Evolutionary conservation across 2,888 invertebrate species (phyloP).

Genomic region (Apamea epomidion): DNA sequence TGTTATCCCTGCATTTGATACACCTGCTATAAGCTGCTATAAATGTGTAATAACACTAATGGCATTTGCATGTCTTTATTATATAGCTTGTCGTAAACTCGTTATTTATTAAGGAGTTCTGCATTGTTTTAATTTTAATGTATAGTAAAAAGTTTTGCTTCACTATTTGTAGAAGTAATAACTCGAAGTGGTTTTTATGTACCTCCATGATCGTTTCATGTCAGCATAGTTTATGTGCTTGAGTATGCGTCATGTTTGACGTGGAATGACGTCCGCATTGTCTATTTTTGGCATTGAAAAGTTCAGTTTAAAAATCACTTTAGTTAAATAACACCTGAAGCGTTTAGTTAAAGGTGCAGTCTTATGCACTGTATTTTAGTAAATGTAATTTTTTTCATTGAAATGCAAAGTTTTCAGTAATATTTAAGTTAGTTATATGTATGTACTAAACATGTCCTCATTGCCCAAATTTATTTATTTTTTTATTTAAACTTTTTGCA

Average conservation of each 20-base stretch:
- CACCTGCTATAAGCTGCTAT: conserved; percentile 79
- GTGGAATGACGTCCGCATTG: conserved; percentile 21
- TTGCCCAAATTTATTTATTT: background rate
- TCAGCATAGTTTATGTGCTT: background rate
- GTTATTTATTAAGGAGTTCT: conserved; percentile 80
- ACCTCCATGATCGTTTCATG: conserved; percentile 8
- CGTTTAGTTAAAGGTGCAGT: background rate
- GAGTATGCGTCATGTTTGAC: conserved; percentile 36
- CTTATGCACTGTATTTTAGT: background rate
- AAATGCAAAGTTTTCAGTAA: background rate
- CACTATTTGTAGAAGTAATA: conserved; percentile 49
- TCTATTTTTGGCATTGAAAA: conserved; percentile 15
- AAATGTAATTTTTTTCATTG: background rate
- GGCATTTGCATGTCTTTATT: conserved; percentile 87
- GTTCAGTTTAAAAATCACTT: background rate
- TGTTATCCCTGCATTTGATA: conserved; percentile 77
- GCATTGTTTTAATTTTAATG: conserved; percentile 81
- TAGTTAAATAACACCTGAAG: background rate
- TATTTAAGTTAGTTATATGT: background rate
- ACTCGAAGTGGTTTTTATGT: conserved; percentile 43
- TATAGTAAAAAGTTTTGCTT: conserved; percentile 57
- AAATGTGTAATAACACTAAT: conserved; percentile 88
- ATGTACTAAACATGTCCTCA: background rate
- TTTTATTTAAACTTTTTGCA: background rate
- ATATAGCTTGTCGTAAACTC: conserved; percentile 83